Evolutionary conservation across 1,140 invertebrate species (phyloP).

Genomic region (Zaprionus capensis): DNA sequence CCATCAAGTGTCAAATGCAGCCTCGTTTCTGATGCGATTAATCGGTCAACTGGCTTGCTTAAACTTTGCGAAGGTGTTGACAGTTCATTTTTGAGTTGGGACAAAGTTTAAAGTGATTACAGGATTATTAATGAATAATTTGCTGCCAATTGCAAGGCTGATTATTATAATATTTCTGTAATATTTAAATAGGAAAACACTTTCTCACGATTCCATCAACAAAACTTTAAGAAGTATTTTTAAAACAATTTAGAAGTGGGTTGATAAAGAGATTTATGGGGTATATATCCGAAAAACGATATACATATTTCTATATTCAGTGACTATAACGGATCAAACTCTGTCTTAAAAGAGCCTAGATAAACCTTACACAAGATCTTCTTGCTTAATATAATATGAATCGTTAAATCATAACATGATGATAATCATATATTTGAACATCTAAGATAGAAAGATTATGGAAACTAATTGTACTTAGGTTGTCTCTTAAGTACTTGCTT

Average conservation of each 20-base stretch:
- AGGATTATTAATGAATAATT: neutral
- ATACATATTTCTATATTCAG: no score
- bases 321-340: no score
- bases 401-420: no score
- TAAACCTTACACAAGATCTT: neutral
- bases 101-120: neutral
- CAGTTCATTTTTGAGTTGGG: neutral
- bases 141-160: neutral
- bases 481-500: no score
- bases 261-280: no score
- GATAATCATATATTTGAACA: no score
- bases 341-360: neutral
- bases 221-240: neutral
- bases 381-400: no score
- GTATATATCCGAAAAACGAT: no score
- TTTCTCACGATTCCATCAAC: neutral
- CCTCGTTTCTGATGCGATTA: conserved; percentile 53
- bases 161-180: neutral
- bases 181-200: neutral
- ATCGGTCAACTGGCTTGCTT: conserved; percentile 48
- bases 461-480: no score
- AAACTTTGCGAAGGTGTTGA: conserved; percentile 8
- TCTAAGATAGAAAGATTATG: no score
- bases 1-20: conserved; percentile 65
- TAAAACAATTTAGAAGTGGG: no score